Percentiles rank a stretch among this genome's conserved stretches.
These are phyloP conservation scores for Promerops cafer DNA, from an alignment of 2,113 vertebrate species.

Conservation along the genomic window DNA sequence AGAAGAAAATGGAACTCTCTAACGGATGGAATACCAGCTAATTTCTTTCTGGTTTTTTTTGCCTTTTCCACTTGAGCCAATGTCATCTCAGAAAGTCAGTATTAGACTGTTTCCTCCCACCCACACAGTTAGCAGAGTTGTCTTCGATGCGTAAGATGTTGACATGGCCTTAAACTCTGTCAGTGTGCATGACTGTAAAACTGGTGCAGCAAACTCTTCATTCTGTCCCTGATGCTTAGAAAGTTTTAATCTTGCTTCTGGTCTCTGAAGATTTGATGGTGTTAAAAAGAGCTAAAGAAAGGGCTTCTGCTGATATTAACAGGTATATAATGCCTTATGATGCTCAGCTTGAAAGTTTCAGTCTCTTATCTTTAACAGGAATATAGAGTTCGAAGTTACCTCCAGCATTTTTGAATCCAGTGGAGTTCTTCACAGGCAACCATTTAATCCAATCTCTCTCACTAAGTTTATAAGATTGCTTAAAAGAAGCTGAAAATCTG, in stretches of 20 bases:
- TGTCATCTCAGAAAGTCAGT: neutral
- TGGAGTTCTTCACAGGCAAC: neutral
- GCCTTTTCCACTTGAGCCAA: neutral
- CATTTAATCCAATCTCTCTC: neutral
- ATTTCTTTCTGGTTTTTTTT: neutral
- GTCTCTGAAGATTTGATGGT: neutral
- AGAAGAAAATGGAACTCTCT: neutral
- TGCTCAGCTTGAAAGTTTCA: neutral
- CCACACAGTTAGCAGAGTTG: neutral
- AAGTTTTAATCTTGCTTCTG: neutral
- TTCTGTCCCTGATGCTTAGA: neutral
- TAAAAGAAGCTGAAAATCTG: neutral
- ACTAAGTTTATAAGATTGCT: neutral
- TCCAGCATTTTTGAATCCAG: neutral
- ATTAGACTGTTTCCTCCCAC: neutral
- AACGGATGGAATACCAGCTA: neutral
- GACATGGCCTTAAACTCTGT: neutral
- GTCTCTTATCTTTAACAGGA: neutral
- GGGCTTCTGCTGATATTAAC: neutral
- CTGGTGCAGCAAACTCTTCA: neutral
- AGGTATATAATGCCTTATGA: neutral
- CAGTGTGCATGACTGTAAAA: neutral
- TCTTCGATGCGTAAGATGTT: fast-evolving
- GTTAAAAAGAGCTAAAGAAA: neutral
- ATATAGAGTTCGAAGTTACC: neutral